Evolutionary conservation across 1,140 invertebrate species (phyloP).

Genomic region (Ceratosolen fusciceps): DNA sequence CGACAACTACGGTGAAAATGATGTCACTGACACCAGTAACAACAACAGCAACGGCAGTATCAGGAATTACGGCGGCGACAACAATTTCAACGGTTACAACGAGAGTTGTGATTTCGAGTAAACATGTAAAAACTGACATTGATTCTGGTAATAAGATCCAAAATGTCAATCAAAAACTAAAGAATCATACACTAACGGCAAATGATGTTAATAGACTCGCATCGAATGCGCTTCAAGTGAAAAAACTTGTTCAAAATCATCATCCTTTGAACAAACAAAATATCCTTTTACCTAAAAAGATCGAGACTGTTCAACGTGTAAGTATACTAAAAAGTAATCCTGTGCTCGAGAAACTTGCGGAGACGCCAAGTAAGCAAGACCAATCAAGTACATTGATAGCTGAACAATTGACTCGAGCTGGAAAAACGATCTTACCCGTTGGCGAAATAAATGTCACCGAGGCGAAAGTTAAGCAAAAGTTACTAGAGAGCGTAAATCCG

Average conservation of each 20-base stretch:
- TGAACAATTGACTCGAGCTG: slow-evolving; percentile 8
- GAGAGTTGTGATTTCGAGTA: neutral
- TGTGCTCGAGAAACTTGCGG: slow-evolving; percentile 52
- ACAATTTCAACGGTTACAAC: neutral
- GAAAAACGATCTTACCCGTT: slow-evolving; percentile 64
- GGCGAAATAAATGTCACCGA: slow-evolving; percentile 73
- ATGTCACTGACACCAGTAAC: neutral
- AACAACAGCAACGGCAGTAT: neutral
- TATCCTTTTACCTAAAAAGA: slow-evolving; percentile 51
- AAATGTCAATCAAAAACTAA: slow-evolving; percentile 61
- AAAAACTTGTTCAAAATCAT: slow-evolving; percentile 63
- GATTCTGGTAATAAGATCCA: slow-evolving; percentile 56
- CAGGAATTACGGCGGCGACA: neutral
- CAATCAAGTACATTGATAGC: slow-evolving; percentile 10
- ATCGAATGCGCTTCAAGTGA: slow-evolving; percentile 55
- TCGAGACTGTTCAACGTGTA: slow-evolving; percentile 59
- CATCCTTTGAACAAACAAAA: slow-evolving; percentile 52
- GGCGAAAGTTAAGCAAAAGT: slow-evolving; percentile 76
- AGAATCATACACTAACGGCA: slow-evolving; percentile 61
- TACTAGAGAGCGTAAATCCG: slow-evolving; percentile 69
- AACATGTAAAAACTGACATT: slow-evolving; percentile 57
- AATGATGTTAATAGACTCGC: slow-evolving; percentile 60
- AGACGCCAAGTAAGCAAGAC: slow-evolving; percentile 42
- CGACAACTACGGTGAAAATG: neutral
- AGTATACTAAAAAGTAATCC: slow-evolving; percentile 63